Evolutionary conservation across 1,140 invertebrate species (phyloP), one percentile per base, ranked within the genome.

Genomic region (Akabosia matsudoensis): DNA sequence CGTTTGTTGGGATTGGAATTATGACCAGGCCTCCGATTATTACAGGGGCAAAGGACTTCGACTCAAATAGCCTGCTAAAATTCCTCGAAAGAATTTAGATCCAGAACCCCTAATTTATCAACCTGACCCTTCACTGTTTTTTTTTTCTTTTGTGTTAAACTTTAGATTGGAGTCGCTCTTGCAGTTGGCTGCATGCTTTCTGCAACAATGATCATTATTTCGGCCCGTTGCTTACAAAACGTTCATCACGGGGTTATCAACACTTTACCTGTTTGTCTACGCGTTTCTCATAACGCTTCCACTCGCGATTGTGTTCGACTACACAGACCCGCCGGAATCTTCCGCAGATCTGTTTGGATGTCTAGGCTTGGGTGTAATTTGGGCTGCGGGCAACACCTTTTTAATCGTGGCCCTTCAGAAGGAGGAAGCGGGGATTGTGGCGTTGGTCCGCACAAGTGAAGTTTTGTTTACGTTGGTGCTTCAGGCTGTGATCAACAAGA

Each of bases 11-110:
- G 31, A 72, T 80, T 18, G 24, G 52, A 2, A 22, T 80, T 26
- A 76, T 80, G 13, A 76, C 73, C 18, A 75, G 70, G 33, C 79
- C 79, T 0, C 79, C 79, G 0, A 31, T 78, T 0, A 22, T 79
- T 14, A 77, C 18, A 70, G 78, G 78, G 56, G 26, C 18, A 28
- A 28, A 64, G 56, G 56, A 64, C 10, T 64, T 75, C 22, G 74
- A 75, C n/a, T 26, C 7, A 22, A n/a, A 75, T 2, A 75, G 56
- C 1, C 61, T 75, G 14, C 56, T 75, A 70, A 31, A 14, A 22
- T n/a, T 37, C 18, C 18, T 45, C 4, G 4, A 61, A n/a, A n/a
- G n/a, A n/a, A n/a, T n/a, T n/a, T n/a, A n/a, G n/a, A n/a, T n/a
- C n/a, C n/a, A n/a, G n/a, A n/a, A n/a, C n/a, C n/a, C n/a, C n/a